These are phyloP conservation scores for Zhengitettix transpicula DNA, from an alignment of 2,888 invertebrate species.

Conservation along the genomic window DNA sequence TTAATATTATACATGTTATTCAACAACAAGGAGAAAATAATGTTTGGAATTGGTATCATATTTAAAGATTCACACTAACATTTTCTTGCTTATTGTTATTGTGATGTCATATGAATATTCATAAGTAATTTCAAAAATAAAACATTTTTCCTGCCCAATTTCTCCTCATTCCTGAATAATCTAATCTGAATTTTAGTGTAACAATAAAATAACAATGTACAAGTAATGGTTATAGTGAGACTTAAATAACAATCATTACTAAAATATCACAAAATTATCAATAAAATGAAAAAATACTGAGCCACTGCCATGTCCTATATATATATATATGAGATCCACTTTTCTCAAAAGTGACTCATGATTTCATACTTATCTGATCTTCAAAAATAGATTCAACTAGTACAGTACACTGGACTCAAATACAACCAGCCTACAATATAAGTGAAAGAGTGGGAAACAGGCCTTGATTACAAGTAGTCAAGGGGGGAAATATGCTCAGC, in stretches of 20 bases:
- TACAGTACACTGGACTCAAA: slow-evolving; percentile 11
- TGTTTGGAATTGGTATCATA: slow-evolving; percentile 1
- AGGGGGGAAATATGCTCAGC: slow-evolving; percentile 8
- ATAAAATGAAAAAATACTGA: slow-evolving; percentile 35
- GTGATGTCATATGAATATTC: slow-evolving; percentile 12
- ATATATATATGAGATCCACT: slow-evolving; percentile 12
- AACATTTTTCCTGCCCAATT: slow-evolving; percentile 23
- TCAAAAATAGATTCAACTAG: slow-evolving; percentile 16
- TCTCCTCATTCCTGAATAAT: slow-evolving; percentile 28
- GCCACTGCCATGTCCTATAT: slow-evolving; percentile 26
- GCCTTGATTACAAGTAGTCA: slow-evolving; percentile 12
- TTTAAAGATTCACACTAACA: background rate
- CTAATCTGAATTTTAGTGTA: slow-evolving; percentile 30
- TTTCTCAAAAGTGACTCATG: slow-evolving; percentile 14
- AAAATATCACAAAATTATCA: slow-evolving; percentile 37
- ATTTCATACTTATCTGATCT: slow-evolving; percentile 13
- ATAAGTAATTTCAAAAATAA: slow-evolving; percentile 28
- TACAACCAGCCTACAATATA: slow-evolving; percentile 17
- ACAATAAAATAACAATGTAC: slow-evolving; percentile 22
- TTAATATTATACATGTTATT: slow-evolving; percentile 17
- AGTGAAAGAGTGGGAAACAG: slow-evolving; percentile 12
- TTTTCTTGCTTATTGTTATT: slow-evolving; percentile 2
- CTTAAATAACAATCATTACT: slow-evolving; percentile 37
- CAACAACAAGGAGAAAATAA: slow-evolving; percentile 28
- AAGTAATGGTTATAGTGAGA: slow-evolving; percentile 28